phyloP scores from a whole-genome alignment of 1,140 invertebrate genomes.

The Episyrphus balteatus region DNA sequence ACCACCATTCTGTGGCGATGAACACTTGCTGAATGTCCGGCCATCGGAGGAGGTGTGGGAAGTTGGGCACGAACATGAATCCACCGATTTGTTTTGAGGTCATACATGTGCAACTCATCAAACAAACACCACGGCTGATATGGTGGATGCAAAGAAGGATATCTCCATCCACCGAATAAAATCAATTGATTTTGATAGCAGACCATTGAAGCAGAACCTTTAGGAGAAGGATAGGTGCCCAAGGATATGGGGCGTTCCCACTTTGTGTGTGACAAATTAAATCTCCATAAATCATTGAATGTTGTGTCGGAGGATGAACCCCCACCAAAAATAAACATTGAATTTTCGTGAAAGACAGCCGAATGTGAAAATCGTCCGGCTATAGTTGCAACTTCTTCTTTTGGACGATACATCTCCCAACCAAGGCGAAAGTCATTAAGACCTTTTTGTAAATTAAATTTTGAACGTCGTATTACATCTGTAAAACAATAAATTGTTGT shows the following conservation, averaged over 20 bases:
- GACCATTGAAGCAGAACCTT: slow-evolving; percentile 87
- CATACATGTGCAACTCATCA: slow-evolving; percentile 87
- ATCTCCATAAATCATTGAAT: slow-evolving; percentile 93
- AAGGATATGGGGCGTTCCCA: slow-evolving; percentile 72
- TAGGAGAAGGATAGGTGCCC: slow-evolving; percentile 88
- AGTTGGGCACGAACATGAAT: slow-evolving; percentile 52
- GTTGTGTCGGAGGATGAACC: slow-evolving; percentile 90
- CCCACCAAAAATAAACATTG: slow-evolving; percentile 92
- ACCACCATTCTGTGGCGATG: slow-evolving; percentile 80
- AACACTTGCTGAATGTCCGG: slow-evolving; percentile 88
- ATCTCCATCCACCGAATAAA: slow-evolving; percentile 92
- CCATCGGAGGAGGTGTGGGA: slow-evolving; percentile 60
- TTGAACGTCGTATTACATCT: slow-evolving; percentile 32
- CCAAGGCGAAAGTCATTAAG: slow-evolving; percentile 25
- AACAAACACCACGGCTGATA: slow-evolving; percentile 84
- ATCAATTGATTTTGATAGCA: slow-evolving; percentile 73
- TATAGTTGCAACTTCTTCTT: slow-evolving; percentile 42
- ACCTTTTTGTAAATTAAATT: slow-evolving; percentile 29
- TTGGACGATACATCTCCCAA: slow-evolving; percentile 27
- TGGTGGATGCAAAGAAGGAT: slow-evolving; percentile 80
- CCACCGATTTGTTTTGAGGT: slow-evolving; percentile 76
- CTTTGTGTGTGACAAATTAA: slow-evolving; percentile 73
- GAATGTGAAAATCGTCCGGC: slow-evolving; percentile 86
- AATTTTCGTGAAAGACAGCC: slow-evolving; percentile 69
- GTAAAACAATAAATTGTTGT: not conserved